Percentiles rank a stretch among this genome's conserved stretches.
Conservation (phyloP, 2,888 invertebrate genomes). For the Cataglyphis cursor region DNA sequence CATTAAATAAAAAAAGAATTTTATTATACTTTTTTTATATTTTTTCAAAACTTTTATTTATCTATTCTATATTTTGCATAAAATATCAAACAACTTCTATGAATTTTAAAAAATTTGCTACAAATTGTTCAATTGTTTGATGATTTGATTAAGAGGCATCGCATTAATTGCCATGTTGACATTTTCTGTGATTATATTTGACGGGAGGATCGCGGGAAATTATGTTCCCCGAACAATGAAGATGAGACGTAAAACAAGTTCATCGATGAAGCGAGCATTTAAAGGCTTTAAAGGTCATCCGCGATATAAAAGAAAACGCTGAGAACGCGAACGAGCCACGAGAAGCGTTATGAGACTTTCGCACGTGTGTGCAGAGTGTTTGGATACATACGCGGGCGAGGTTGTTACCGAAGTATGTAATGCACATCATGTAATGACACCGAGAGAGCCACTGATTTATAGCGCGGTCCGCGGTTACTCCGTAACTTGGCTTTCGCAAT, state of each 20-base stretch:
- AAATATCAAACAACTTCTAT: background rate
- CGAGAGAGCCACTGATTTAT: conserved; percentile 76
- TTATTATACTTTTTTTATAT: background rate
- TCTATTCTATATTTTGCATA: background rate
- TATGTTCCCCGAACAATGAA: conserved; percentile 60
- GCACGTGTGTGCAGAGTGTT: conserved; percentile 40
- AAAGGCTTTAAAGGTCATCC: conserved; percentile 78
- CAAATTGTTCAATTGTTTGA: background rate
- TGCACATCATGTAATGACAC: conserved; percentile 78
- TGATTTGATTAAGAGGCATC: background rate
- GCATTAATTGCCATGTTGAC: conserved; percentile 33
- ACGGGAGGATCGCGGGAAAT: conserved; percentile 43
- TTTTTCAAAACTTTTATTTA: background rate
- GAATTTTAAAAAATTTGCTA: background rate
- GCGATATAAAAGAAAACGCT: conserved; percentile 70
- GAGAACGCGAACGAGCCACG: conserved; percentile 73
- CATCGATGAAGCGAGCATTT: conserved; percentile 65
- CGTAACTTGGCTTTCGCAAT: conserved; percentile 44
- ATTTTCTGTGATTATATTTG: conserved; percentile 10
- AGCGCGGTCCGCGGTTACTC: conserved; percentile 61
- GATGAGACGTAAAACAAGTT: conserved; percentile 60
- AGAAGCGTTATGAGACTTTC: conserved; percentile 72
- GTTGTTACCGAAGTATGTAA: conserved; percentile 58
- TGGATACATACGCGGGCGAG: conserved; percentile 25
- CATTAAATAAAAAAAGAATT: conserved; percentile 12